Base-by-base conservation (phyloP, 2,797 vertebrate species). In the Florisuga fusca region DNA sequence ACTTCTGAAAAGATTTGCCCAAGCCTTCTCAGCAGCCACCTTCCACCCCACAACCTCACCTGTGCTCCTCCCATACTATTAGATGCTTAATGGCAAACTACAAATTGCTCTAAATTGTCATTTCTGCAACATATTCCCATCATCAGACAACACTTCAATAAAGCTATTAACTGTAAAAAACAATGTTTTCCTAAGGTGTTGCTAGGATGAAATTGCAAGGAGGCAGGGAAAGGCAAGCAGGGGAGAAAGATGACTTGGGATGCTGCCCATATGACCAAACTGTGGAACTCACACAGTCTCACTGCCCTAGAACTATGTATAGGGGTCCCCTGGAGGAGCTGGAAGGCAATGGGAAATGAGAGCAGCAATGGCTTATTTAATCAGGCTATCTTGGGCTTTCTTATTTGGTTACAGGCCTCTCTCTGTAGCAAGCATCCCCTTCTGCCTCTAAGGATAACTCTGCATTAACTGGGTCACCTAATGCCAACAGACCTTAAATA, bases 391-490 rank as follows among this genome's bases (percentile, higher is more conserved):
- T 82, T 73, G 90, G 73, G 69, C 54, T 90, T 88, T 87, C 59
- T 84, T 54, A 51, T 81, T 78, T 74, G 95, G 83, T 55, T 54
- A 86, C 29, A 78, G 77, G 67, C 66, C 12, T 51, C 57, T 10
- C 38, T 78, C 50, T 33, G 46, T 27, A 90, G 57, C 51, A 74
- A 85, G 46, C 53, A 67, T 55, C 69, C 62, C 66, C 58, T 84
- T 64, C 73, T 2, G 7, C 57, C 31, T 38, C 20, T 27, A 38
- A 17, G 50, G 89, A 80, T 74, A 92, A 86, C 45, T 87, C 57
- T 27, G 15, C n/a, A 63, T 86, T 93, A 92, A 90, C 45, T 86
- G 73, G 80, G 80, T 92, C 87, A 93, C 23, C 25, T 77, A 86
- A 87, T 72, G 85, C 69, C 66, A 86, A 68, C 33, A 48, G 45